phyloP scores from a whole-genome alignment of 2,113 vertebrate species.

The Neoarius graeffei region DNA sequence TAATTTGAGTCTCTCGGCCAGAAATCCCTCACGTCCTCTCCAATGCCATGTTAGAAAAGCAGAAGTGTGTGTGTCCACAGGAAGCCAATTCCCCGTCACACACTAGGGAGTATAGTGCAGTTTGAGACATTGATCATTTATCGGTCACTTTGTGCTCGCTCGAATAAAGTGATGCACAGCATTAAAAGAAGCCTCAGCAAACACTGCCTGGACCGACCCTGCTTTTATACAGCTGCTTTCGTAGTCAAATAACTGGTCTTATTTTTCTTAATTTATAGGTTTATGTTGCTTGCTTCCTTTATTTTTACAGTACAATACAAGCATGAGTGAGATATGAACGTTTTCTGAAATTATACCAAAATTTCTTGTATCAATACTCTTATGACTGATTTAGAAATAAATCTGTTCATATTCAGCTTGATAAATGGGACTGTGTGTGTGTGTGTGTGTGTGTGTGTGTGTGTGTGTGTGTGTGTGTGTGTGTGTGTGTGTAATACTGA shows the following conservation, averaged over 20 bases:
- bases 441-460: background rate
- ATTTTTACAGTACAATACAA: background rate
- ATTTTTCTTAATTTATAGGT: background rate
- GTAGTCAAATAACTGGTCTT: background rate
- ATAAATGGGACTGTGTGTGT: background rate
- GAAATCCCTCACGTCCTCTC: background rate
- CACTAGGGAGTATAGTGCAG: background rate
- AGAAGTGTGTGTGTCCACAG: background rate
- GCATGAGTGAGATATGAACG: too few species aligned
- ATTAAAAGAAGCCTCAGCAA: background rate
- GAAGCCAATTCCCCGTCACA: background rate
- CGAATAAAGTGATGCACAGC: background rate
- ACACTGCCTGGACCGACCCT: background rate
- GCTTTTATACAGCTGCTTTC: background rate
- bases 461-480: background rate
- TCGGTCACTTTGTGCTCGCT: background rate
- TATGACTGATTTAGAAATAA: background rate
- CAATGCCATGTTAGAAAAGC: background rate
- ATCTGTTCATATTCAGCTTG: background rate
- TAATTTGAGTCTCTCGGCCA: background rate
- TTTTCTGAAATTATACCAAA: too few species aligned
- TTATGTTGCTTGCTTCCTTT: background rate
- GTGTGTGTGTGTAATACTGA: background rate
- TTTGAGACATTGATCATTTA: background rate
- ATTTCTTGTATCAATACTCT: background rate